These are phyloP conservation scores for Drosophila meridiana DNA, from an alignment of 2,888 invertebrate genomes.

Conservation along the genomic window DNA sequence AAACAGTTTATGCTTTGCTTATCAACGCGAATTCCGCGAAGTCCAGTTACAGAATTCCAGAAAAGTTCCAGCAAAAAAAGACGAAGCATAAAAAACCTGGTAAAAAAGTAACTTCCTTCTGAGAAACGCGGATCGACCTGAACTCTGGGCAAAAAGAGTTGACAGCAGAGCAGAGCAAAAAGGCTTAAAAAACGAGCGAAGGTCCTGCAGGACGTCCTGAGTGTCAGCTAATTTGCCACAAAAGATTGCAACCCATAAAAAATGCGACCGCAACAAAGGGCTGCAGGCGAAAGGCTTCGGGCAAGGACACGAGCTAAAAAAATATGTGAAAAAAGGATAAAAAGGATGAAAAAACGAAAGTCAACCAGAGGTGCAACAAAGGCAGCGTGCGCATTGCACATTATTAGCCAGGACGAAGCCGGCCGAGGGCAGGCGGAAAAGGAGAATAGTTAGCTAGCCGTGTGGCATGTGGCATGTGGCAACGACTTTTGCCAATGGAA, in stretches of 20 bases:
- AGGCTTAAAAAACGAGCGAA: conserved; percentile 67
- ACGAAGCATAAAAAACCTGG: conserved; percentile 47
- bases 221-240: conserved; percentile 59
- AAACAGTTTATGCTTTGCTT: conserved; percentile 17
- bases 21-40: conserved; percentile 54
- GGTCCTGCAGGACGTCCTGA: conserved; percentile 31
- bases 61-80: conserved; percentile 58
- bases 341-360: conserved; percentile 55
- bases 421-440: conserved; percentile 15
- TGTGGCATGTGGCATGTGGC: conserved; percentile 42
- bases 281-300: conserved; percentile 54
- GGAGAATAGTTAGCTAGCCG: background rate
- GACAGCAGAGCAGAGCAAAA: conserved; percentile 74
- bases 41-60: conserved; percentile 43
- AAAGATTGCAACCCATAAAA: conserved; percentile 65
- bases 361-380: conserved; percentile 52
- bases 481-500: conserved; percentile 11
- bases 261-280: conserved; percentile 76
- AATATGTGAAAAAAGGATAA: conserved; percentile 13
- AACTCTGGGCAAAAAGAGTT: conserved; percentile 66
- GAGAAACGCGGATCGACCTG: conserved; percentile 39
- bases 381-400: conserved; percentile 61
- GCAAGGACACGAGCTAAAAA: conserved; percentile 62
- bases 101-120: conserved; percentile 45
- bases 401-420: conserved; percentile 54